These are phyloP conservation scores for Lates calcarifer DNA, from an alignment of 2,113 vertebrate species.

Conservation along the genomic window DNA sequence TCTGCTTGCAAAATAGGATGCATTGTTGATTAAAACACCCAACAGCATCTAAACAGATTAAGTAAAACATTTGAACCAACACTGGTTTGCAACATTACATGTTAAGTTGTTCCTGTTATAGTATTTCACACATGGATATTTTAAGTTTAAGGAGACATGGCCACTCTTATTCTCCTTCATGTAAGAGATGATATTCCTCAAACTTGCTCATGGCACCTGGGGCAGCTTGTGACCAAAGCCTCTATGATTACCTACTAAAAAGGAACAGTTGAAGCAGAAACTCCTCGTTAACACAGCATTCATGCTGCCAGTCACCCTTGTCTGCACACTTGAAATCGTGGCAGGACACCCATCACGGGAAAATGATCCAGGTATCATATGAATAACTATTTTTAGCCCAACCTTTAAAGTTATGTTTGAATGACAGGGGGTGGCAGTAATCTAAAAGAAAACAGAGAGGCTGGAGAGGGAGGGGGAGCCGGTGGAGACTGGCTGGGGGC, in stretches of 20 bases:
- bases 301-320: background rate
- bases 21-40: background rate
- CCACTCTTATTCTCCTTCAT: background rate
- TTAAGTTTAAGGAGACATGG: no score
- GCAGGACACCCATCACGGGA: background rate
- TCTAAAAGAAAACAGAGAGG: background rate
- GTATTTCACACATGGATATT: no score
- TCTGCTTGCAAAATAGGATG: no score
- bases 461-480: no score
- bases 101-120: no score
- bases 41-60: no score
- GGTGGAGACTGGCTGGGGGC: no score
- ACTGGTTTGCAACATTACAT: no score
- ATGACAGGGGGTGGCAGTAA: background rate
- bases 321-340: background rate
- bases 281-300: background rate
- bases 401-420: background rate
- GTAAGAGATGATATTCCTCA: background rate
- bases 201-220: background rate
- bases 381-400: slow-evolving; percentile 9
- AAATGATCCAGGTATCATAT: background rate
- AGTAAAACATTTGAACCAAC: no score
- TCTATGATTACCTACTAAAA: background rate
- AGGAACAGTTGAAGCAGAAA: background rate
- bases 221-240: background rate